A percentile compares a stretch with the other conserved stretches of the same genome.
phyloP scores from a whole-genome alignment of 1,140 invertebrate genomes.

The Amphibalanus amphitrite region DNA sequence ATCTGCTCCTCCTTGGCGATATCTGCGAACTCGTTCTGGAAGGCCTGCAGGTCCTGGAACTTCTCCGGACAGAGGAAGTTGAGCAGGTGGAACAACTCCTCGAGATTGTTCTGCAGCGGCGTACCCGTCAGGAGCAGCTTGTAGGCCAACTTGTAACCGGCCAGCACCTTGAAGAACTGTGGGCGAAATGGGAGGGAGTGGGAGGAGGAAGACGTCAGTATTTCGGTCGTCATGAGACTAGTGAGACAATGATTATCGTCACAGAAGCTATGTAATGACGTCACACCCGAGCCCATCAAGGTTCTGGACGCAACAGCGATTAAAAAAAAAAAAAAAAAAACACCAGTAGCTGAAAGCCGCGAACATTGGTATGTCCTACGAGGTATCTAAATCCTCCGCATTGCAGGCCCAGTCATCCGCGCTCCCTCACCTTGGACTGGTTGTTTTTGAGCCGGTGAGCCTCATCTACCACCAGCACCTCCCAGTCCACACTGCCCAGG shows the following conservation, averaged over 20 bases:
- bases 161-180: constrained; percentile 85
- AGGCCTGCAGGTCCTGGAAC: constrained; percentile 80
- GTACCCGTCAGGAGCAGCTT: constrained; percentile 95
- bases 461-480: constrained; percentile 95
- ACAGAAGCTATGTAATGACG: too few relatives aligned
- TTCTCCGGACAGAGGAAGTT: constrained; percentile 96
- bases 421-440: constrained; percentile 61
- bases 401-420: too few relatives aligned
- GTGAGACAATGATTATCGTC: too few relatives aligned
- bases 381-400: too few relatives aligned
- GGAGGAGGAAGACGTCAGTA: too few relatives aligned
- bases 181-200: too few relatives aligned
- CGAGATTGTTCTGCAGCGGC: constrained; percentile 96
- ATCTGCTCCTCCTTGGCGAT: constrained; percentile 99
- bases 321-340: too few relatives aligned
- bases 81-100: constrained; percentile 96
- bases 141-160: constrained; percentile 85
- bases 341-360: too few relatives aligned
- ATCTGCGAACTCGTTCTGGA: constrained; percentile 98
- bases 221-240: too few relatives aligned
- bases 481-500: constrained; percentile 95
- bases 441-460: constrained; percentile 98
- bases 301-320: too few relatives aligned
- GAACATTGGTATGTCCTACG: too few relatives aligned
- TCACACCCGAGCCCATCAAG: too few relatives aligned